Base-by-base conservation (phyloP, 2,888 invertebrate species). In the Nipponacmea schrenckii region DNA sequence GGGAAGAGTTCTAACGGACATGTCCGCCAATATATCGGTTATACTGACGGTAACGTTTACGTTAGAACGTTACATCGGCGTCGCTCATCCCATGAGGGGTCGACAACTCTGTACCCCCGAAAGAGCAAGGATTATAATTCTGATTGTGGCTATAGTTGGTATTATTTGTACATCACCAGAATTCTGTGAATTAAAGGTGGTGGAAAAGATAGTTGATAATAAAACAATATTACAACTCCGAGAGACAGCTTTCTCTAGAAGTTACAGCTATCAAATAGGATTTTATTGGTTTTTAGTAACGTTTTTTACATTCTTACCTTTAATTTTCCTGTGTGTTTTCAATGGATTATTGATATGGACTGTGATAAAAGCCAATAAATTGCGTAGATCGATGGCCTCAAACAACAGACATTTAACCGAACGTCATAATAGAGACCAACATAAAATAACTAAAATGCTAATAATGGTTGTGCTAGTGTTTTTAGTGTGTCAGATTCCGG, bases 401-500 rank as follows among this genome's bases (percentile, higher is more conserved):
- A 65, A 74, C 0, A 73, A 69, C 3, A 73, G 73, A 26, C 69
- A 62, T 17, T 31, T 39, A 15, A 27, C 74, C 26, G 74, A 74
- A 64, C 74, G 79, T 67, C 78, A 82, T 62, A 79, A 79, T 45
- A 73, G 80, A 8, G 87, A 88, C 70, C 86, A 87, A 75, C 84
- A 85, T 73, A 91, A 93, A 78, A 94, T 94, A 77, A 94, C 94
- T 1, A 90, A 94, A 62, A 94, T 94, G 85, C 88, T 94, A 50
- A 94, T 94, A 69, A 92, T 92, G 2, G 94, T 94, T n/a, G 94
- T 94, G 14, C 90, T 94, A 50, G 91, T 94, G 68, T 94, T 94
- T 87, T 90, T 94, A 63, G 84, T 94, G 7, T 94, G 94, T 81
- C 94, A 94, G 86, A 90, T 92, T 67, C 94, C 94, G 0, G 92